Percentiles rank a stretch among this genome's conserved stretches.
phyloP scores from a whole-genome alignment of 2,797 vertebrate species.

The Rallus crepitans region DNA sequence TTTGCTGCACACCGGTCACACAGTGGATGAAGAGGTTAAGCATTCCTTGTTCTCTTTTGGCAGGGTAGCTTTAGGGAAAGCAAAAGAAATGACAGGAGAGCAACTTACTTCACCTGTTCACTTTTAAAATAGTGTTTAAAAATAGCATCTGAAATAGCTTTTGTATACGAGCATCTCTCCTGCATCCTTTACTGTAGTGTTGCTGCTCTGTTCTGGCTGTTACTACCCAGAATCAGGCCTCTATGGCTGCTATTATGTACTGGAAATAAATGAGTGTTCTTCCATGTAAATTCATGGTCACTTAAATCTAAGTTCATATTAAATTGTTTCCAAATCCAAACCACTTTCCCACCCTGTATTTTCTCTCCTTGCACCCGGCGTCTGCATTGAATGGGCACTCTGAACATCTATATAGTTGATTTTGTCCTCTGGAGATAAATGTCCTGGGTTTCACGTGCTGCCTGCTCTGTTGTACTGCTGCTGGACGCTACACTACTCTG shows the following conservation, averaged over 20 bases:
- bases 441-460: fast-evolving
- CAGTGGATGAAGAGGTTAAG: background rate
- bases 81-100: background rate
- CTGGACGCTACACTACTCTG: fast-evolving
- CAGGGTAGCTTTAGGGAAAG: background rate
- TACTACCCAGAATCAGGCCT: background rate
- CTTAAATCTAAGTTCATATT: background rate
- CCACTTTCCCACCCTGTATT: background rate
- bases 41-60: background rate
- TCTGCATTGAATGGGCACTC: fast-evolving
- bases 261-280: background rate
- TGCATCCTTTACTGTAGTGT: fast-evolving
- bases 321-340: background rate
- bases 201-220: background rate
- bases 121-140: background rate
- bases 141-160: no score
- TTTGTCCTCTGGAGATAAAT: background rate
- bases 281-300: fast-evolving
- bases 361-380: background rate
- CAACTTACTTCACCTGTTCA: background rate
- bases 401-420: fast-evolving
- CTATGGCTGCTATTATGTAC: fast-evolving
- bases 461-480: background rate
- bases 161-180: background rate
- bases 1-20: background rate